Base-by-base conservation (phyloP, 2,113 vertebrate species). In the Prunella fulvescens region DNA sequence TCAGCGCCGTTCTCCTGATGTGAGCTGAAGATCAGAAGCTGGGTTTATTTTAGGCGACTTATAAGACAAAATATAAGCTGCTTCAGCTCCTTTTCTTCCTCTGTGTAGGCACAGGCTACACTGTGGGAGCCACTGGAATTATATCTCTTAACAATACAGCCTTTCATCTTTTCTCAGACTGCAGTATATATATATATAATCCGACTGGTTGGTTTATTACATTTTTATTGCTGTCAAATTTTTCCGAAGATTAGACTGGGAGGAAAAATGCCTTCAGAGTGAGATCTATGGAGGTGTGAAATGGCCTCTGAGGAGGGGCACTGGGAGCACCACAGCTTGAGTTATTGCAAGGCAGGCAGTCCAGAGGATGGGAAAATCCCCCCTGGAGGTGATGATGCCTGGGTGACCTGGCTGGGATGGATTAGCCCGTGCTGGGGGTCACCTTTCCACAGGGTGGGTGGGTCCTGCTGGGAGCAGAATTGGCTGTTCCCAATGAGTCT, bases 171-270 rank as follows among this genome's bases (percentile, higher is more conserved):
- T 58, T 60, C 56, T 77, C 79, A 83, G 37, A 26, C 60, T 66
- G 37, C 83, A 77, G 74, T 93, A 71, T 86, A 90, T 79, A 86
- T 47, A 47, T 91, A 86, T 91, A 71, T 94, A 96, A 96, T 92
- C 93, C 4, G 3, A 78, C 90, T 56, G 79, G 9, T 74, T 83
- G 95, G 47, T 96, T 96, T 96, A 94, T 96, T 96, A 88, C 88
- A 48, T 92, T 95, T 96, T 93, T 96, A 71, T 90, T 93, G 92
- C 90, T 96, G 92, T 95, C 93, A 90, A 51, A 47, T 92, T 94
- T 61, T 87, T 54, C 82, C 1, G 0, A 73, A 91, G 85, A 95
- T 96, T 70, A 93, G 56, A 62, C 79, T 58, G 67, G 90, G 88
- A 90, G 64, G 67, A 90, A 91, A 91, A 95, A 83, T 74, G n/a